Base-by-base conservation (phyloP, 2,797 vertebrate species). In the Liasis olivaceus region DNA sequence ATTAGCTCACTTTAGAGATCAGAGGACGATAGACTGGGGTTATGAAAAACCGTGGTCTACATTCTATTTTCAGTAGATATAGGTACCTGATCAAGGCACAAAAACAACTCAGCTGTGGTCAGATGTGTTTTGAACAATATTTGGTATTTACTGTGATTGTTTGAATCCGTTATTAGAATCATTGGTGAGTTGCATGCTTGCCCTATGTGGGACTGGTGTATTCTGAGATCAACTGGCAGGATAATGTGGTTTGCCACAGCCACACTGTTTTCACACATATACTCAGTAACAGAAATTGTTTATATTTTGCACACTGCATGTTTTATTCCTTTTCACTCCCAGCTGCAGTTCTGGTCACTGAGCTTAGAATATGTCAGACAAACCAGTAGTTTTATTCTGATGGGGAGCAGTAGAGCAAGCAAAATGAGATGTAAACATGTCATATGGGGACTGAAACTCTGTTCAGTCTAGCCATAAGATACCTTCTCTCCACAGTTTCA, bases 81-180 rank as follows among this genome's bases (percentile, higher is more conserved):
- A 42, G 64, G 14, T 22, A 24, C 8, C 58, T 90, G 58, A 86
- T 92, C 20, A 87, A 66, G 42, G 4, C 47, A 17, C 87, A 77
- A 62, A 89, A 93, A 72, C 13, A 51, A 51, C 8, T 81, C 5
- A 20, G 47, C 85, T 93, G 69, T 84, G 64, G 59, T 90, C 24
- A 11, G 15, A 24, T 90, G 77, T 85, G n/a, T 69, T 77, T 81
- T 90, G 42, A 63, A 42, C 72, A 42, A 54, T 63, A 62, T 62
- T 88, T 58, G 60, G 26, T 91, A 66, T 91, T 91, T 91, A 91
- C 86, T 91, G 89, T 85, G 91, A 51, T 66, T 31, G 88, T 81
- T 84, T 81, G 69, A 42, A 88, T 47, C 89, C 2, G 59, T 91
- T 92, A 66, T 28, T 92, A 51, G 77, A 85, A 89, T 58, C 9